These are phyloP conservation scores for Craseonycteris thonglongyai DNA, from an alignment of 2,113 vertebrate genomes.

Conservation along the genomic window DNA sequence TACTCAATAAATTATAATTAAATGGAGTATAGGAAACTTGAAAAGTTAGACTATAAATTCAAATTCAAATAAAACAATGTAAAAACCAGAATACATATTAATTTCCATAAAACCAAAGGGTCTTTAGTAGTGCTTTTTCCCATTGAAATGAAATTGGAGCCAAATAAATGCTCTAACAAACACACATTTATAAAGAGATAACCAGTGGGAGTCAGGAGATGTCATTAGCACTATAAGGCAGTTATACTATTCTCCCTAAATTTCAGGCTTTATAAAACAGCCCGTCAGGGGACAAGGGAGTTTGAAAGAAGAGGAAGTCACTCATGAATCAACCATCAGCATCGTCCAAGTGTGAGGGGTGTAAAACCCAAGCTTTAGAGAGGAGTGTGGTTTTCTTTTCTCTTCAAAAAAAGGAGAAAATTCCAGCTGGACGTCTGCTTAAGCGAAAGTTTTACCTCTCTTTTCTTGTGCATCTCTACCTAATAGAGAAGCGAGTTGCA, in stretches of 20 bases:
- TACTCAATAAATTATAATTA: not conserved
- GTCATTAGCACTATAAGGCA: not conserved
- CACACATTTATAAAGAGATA: not conserved
- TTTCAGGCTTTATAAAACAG: not conserved
- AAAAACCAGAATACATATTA: not conserved
- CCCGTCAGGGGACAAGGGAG: accelerated
- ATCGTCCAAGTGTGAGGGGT: not conserved
- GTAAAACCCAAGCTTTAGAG: not conserved
- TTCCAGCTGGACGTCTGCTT: not conserved
- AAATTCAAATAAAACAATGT: not conserved
- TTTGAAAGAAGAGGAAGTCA: not conserved
- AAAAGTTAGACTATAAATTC: not conserved
- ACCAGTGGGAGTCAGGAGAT: not conserved
- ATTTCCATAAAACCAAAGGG: not conserved
- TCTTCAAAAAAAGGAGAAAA: not conserved
- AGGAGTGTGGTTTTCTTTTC: not conserved
- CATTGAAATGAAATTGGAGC: not conserved
- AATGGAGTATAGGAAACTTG: not conserved
- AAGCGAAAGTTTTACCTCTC: not conserved
- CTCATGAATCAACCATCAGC: not conserved
- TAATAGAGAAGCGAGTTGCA: not conserved
- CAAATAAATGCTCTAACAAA: not conserved
- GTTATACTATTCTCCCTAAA: not conserved
- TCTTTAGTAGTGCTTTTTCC: not conserved
- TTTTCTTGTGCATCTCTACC: not conserved